These are phyloP conservation scores for Crax fasciolata DNA, from an alignment of 2,797 vertebrate species.

Conservation along the genomic window DNA sequence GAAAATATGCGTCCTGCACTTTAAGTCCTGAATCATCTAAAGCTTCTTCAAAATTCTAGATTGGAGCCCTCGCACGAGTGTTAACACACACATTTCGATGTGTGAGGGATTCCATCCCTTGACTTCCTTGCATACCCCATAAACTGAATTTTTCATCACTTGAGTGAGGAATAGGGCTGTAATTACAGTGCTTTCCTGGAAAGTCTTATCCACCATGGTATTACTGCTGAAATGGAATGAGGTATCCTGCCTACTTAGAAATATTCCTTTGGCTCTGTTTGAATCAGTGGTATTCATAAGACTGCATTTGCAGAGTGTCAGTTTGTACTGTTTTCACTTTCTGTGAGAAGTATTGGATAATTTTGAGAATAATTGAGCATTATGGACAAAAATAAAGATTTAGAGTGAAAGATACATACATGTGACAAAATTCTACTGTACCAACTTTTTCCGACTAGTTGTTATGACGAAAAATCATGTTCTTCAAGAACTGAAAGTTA, in stretches of 20 bases:
- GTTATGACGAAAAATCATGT: background rate
- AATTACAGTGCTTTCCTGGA: background rate
- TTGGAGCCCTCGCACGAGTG: background rate
- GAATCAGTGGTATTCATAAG: background rate
- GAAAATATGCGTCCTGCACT: background rate
- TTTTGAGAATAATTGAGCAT: background rate
- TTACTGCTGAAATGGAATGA: background rate
- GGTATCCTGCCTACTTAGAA: background rate
- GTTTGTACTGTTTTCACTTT: background rate
- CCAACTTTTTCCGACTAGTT: background rate
- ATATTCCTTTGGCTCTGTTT: background rate
- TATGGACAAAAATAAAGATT: background rate
- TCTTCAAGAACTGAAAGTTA: background rate
- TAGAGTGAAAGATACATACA: background rate
- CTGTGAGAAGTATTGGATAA: background rate
- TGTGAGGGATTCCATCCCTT: background rate
- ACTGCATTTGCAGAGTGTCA: background rate
- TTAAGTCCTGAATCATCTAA: background rate
- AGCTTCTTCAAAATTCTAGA: background rate
- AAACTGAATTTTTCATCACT: background rate
- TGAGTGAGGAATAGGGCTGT: background rate
- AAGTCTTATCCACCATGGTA: background rate
- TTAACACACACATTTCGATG: fast-evolving
- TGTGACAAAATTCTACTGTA: background rate
- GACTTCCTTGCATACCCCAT: background rate